phyloP scores from a whole-genome alignment of 2,797 vertebrate species.

The Chrosomus eos region DNA sequence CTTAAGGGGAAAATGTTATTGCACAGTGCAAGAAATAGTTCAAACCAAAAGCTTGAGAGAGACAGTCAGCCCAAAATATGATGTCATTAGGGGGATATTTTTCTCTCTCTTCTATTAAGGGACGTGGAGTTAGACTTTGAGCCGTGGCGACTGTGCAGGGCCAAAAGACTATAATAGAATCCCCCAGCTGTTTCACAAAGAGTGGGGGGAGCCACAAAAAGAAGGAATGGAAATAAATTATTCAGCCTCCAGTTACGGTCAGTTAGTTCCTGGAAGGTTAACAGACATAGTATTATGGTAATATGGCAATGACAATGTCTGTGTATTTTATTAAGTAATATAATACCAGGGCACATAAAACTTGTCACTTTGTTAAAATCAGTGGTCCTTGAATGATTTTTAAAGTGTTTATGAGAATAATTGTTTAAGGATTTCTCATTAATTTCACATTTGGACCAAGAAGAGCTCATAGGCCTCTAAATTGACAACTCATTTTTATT shows the following conservation, averaged over 20 bases:
- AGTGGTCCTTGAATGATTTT: neutral
- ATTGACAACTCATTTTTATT: neutral
- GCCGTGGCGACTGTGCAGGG: neutral
- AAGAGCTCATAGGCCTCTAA: neutral
- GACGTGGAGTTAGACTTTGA: neutral
- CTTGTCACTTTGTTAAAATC: neutral
- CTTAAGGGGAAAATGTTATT: neutral
- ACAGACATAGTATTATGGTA: neutral
- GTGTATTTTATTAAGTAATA: neutral
- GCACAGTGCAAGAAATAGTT: neutral
- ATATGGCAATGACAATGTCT: neutral
- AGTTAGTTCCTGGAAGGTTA: neutral
- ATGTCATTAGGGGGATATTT: constrained; percentile 21
- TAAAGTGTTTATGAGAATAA: neutral
- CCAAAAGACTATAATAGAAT: neutral
- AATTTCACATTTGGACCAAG: neutral
- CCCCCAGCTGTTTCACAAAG: constrained; percentile 15
- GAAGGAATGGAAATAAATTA: neutral
- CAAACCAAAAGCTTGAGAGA: constrained; percentile 10
- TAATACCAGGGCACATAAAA: neutral
- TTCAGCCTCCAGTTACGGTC: neutral
- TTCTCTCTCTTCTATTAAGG: constrained; percentile 13
- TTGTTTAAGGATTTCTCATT: constrained; percentile 7
- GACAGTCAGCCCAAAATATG: constrained; percentile 32
- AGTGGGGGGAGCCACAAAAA: neutral